Conservation (phyloP, 2,113 vertebrate genomes). For the Eulemur rufifrons region DNA sequence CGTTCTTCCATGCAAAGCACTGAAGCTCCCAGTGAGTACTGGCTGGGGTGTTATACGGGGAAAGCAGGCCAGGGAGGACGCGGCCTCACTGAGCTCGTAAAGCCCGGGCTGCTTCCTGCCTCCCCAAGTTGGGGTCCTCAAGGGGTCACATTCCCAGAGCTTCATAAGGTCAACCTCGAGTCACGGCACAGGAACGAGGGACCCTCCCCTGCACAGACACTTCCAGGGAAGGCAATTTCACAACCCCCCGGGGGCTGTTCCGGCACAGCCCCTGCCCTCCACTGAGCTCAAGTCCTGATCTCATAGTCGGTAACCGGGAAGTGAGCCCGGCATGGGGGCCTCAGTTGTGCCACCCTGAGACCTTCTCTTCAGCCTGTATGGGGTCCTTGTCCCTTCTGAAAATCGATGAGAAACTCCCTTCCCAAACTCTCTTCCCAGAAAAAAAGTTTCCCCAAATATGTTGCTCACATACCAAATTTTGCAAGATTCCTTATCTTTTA, state of each 20-base stretch:
- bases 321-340: neutral
- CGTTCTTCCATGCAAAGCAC: neutral
- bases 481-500: neutral
- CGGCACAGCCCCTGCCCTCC: neutral
- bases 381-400: neutral
- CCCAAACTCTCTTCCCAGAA: neutral
- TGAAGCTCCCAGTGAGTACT: neutral
- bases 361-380: neutral
- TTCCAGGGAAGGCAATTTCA: neutral
- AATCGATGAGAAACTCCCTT: neutral
- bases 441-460: neutral
- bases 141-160: neutral
- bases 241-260: neutral
- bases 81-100: neutral
- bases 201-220: neutral
- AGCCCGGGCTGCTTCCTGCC: neutral
- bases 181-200: neutral
- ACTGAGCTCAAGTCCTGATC: neutral
- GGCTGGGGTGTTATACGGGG: neutral
- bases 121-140: neutral
- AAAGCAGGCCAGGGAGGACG: conserved; percentile 7
- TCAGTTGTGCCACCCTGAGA: neutral
- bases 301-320: neutral
- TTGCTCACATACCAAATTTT: neutral
- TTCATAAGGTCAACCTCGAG: neutral